Evolutionary conservation across 1,140 invertebrate species (phyloP), one percentile per base, ranked within the genome.

Genomic region (Drosophila lini): DNA sequence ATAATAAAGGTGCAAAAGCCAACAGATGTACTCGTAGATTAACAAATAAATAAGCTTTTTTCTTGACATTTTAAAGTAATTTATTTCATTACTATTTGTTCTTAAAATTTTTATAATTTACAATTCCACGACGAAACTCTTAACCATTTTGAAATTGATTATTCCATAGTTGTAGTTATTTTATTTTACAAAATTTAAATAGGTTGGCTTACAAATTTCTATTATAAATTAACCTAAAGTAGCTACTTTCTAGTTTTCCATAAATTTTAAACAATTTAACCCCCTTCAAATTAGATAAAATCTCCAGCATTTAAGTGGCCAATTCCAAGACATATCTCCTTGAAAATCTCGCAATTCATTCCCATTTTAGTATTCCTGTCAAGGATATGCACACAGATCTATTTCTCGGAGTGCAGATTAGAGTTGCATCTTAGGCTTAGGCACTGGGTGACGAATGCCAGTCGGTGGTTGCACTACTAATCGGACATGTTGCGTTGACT

Each of bases 401-500:
- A 25, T 77, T 77, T 77, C 47, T 76, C n/a, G 8, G 15, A 69
- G 74, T 77, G 75, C 64, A 78, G 75, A 78, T 63, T 78, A 71
- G 57, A 78, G 47, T 70, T 61, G 36, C 50, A 47, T 56, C 50
- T 69, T 71, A 57, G 62, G 74, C 74, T 55, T 58, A 77, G 75
- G 25, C 64, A 57, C 74, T 59, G 81, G 78, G 84, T 89, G 85
- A 89, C 77, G 89, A 88, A 88, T 88, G 84, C 78, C 84, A 88
- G 81, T 82, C 84, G 84, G 81, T 88, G 84, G 80, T 88, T 88
- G 84, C 84, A 84, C 84, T 89, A 88, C 84, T 89, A 88, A 88
- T 88, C 84, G 84, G 84, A 88, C 84, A 88, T 88, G 84, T 88
- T 88, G 84, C 84, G 78, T 84, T 88, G 83, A 88, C 84, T 88